Evolutionary conservation across 37 sponge, comb jelly and placozoan species (phyloP), one percentile per base, ranked within the genome.

Genomic region (Haliclona indistincta): DNA sequence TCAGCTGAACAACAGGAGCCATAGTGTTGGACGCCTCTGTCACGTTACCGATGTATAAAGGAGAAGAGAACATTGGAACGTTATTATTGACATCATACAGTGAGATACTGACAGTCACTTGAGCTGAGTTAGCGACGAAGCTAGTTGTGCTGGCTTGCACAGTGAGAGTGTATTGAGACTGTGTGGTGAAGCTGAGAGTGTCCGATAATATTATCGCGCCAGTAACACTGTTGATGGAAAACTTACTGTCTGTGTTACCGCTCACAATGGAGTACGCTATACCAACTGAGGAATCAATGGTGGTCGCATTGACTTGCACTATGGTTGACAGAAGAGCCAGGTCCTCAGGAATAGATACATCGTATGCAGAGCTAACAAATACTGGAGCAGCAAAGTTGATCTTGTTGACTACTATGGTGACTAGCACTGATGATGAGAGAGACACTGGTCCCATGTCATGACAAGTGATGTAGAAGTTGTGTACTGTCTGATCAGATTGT

Each of bases 1-100:
- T 38, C 3, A 91, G 70, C 10, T 63, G 41, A 5, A 75, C 64
- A 37, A 91, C 79, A 29, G 70, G 53, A 37, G 60, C 47, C 8
- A 45, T 38, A 4, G 29, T 17, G 17, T 25, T 32, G n/a, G 67
- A 70, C 19, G 38, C 65, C 54, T 91, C 91, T 13, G 60, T 64
- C 25, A 85, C 70, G 20, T 11, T 70, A 0, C 26, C 82, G 37
- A 63, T 56, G 43, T 78, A 78, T 49, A 64, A 72, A 35, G 75
- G 43, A 20, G 32, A 23, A 2, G 52, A 4, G 47, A 91, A 85
- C 15, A 43, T 19, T 29, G 88, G 88, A 29, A 29, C 19, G 54
- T 87, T 60, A 65, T 92, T 68, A 60, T 91, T 91, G 38, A 91
- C 65, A 44, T 86, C 92, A 0, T 56, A 43, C 22, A 91, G 75